Percentiles rank a stretch among this genome's conserved stretches.
Evolutionary conservation across 2,888 invertebrate genomes (phyloP).

Genomic region (Protophormia terraenovae): DNA sequence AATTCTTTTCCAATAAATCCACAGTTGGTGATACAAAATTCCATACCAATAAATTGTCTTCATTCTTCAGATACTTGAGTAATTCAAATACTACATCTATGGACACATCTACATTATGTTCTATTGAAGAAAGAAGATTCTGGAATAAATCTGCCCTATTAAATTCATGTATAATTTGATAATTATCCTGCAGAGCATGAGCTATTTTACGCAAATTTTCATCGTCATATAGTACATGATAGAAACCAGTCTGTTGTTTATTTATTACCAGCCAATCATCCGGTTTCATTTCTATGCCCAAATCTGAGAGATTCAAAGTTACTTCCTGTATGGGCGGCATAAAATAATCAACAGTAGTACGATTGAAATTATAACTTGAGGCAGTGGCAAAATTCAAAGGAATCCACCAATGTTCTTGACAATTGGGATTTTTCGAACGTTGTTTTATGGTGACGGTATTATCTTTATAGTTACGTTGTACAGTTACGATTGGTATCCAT

Average conservation of each 20-base stretch:
- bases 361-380: slow-evolving; percentile 72
- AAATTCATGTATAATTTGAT: slow-evolving; percentile 86
- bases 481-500: slow-evolving; percentile 84
- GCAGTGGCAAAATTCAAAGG: slow-evolving; percentile 78
- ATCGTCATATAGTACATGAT: slow-evolving; percentile 87
- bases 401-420: slow-evolving; percentile 77
- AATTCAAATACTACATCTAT: slow-evolving; percentile 82
- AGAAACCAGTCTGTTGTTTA: slow-evolving; percentile 81
- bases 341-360: slow-evolving; percentile 76
- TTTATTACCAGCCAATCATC: slow-evolving; percentile 80
- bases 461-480: slow-evolving; percentile 82
- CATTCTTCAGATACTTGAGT: slow-evolving; percentile 83
- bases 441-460: slow-evolving; percentile 83
- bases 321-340: slow-evolving; percentile 75
- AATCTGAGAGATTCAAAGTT: slow-evolving; percentile 72
- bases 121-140: slow-evolving; percentile 85
- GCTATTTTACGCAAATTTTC: slow-evolving; percentile 86
- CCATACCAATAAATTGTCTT: slow-evolving; percentile 88
- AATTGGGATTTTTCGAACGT: slow-evolving; percentile 71
- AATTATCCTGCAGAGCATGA: slow-evolving; percentile 84
- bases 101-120: slow-evolving; percentile 84
- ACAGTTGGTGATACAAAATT: slow-evolving; percentile 82
- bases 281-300: slow-evolving; percentile 72
- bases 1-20: slow-evolving; percentile 70
- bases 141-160: slow-evolving; percentile 94